Conservation (phyloP, 2,888 invertebrate genomes). For the Dioctria linearis region DNA sequence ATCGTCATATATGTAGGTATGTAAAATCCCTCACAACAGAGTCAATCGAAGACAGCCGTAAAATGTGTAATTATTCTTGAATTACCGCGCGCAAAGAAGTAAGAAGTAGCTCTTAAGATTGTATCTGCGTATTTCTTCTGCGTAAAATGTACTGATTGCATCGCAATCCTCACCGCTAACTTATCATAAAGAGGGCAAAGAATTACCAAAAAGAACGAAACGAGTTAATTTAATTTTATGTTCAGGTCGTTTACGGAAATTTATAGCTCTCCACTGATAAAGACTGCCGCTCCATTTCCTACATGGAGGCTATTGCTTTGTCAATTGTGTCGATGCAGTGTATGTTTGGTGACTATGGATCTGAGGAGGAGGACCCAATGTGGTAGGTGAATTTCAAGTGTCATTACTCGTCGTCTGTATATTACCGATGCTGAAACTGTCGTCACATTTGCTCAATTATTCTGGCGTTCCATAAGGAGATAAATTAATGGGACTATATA, state of each 20-base stretch:
- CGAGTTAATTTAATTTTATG: conserved; percentile 53
- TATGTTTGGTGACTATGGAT: background rate
- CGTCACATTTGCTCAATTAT: conserved; percentile 48
- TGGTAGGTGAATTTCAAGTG: background rate
- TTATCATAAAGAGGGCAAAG: background rate
- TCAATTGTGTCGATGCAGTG: background rate
- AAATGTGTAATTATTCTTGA: background rate
- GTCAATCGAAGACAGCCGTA: background rate
- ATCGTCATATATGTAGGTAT: no score
- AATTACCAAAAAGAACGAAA: conserved; percentile 50
- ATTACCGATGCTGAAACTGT: conserved; percentile 27
- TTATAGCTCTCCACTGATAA: conserved; percentile 28
- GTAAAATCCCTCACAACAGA: background rate
- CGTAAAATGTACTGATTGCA: conserved; percentile 42
- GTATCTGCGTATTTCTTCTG: conserved; percentile 30
- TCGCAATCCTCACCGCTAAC: background rate
- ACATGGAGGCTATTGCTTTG: background rate
- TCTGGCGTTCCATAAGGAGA: conserved; percentile 35
- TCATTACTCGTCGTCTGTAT: background rate
- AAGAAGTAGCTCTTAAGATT: conserved; percentile 23
- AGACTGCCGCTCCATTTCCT: conserved; percentile 40
- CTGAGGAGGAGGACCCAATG: background rate
- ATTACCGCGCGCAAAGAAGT: background rate
- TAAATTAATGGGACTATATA: conserved; percentile 36
- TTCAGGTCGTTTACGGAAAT: conserved; percentile 48